Evolutionary conservation across 2,113 vertebrate species (phyloP).

Genomic region (Scartelaos histophorus): DNA sequence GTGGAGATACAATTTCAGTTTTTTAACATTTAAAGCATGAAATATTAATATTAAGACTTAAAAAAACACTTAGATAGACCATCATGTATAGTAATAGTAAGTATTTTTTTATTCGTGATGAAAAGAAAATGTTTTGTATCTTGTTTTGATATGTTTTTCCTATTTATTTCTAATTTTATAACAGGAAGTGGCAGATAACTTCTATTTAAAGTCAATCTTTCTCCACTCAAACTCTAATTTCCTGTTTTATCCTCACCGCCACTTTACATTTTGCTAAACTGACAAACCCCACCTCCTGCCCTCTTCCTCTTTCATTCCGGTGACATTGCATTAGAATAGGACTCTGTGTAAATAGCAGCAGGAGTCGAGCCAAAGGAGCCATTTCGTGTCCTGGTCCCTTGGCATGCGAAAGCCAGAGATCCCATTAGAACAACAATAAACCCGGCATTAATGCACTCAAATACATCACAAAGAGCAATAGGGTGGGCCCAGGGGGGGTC

Average conservation of each 20-base stretch:
- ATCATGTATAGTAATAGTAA: too few species aligned
- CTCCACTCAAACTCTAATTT: neutral
- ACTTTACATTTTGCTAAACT: neutral
- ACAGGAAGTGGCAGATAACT: neutral
- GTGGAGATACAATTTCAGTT: too few species aligned
- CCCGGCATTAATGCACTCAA: neutral
- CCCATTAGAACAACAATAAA: conserved; percentile 3
- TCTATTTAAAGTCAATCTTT: neutral
- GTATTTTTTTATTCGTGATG: too few species aligned
- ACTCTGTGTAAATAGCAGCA: conserved; percentile 3
- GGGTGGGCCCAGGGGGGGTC: neutral
- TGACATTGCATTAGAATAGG: neutral
- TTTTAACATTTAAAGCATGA: too few species aligned
- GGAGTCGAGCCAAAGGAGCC: neutral
- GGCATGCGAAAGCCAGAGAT: neutral
- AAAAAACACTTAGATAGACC: too few species aligned
- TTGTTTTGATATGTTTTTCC: too few species aligned
- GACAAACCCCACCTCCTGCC: neutral
- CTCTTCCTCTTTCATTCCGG: neutral
- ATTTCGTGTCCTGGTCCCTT: neutral
- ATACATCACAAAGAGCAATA: neutral
- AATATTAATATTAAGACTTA: too few species aligned
- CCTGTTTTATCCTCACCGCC: neutral
- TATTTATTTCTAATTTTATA: neutral
- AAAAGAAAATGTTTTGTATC: too few species aligned